Conservation (phyloP, 2,113 vertebrate genomes). For the Myotis yumanensis region DNA sequence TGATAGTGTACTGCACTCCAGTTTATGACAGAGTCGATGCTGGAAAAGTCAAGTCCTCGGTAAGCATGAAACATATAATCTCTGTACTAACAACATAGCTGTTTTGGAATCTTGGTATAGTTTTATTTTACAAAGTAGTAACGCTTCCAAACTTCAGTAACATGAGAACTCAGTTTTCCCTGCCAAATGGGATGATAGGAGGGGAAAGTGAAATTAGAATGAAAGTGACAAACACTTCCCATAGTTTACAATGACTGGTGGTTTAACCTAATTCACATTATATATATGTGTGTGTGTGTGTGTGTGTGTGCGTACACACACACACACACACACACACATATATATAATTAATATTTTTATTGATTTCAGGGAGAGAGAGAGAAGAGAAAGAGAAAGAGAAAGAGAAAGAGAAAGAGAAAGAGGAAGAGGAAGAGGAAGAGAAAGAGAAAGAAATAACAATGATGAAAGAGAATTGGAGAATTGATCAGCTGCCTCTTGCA, state of each 20-base stretch:
- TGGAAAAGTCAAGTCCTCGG: conserved; percentile 80
- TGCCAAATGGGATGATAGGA: not conserved
- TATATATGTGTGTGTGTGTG: no score
- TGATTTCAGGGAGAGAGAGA: no score
- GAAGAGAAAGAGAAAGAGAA: no score
- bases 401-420: no score
- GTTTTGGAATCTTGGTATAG: not conserved
- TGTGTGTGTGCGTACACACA: no score
- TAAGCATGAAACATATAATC: conserved; percentile 57
- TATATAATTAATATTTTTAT: no score
- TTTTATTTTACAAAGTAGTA: not conserved
- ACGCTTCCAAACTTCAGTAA: not conserved
- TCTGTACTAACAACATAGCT: not conserved
- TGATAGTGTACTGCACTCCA: conserved; percentile 85
- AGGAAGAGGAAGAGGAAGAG: no score
- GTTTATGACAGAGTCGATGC: conserved; percentile 81
- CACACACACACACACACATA: no score
- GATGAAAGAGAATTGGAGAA: no score
- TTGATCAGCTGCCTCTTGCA: no score
- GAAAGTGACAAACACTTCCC: not conserved
- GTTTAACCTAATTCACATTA: not conserved
- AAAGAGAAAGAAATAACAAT: no score
- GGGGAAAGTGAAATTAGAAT: not conserved
- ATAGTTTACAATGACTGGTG: not conserved
- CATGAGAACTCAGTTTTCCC: not conserved